Percentiles rank a stretch among this genome's conserved stretches.
Conservation (phyloP, 1,140 invertebrate genomes). For the Bombus sylvicola region DNA sequence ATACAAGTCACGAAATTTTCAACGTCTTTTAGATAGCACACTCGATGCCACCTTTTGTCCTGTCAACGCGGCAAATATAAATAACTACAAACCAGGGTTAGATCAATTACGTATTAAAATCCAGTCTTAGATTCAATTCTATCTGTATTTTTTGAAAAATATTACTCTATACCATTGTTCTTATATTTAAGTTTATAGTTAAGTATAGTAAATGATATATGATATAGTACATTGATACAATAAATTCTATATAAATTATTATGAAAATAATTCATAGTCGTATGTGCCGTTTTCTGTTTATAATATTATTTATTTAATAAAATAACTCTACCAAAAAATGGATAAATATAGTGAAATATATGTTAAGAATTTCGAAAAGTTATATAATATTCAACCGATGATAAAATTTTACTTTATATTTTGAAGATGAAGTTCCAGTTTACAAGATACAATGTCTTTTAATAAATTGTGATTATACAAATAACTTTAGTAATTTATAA, state of each 20-base stretch:
- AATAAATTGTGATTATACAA: background rate
- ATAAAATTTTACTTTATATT: background rate
- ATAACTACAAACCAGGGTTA: background rate
- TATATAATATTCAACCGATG: background rate
- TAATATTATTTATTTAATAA: background rate
- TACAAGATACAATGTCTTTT: background rate
- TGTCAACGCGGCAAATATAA: slow-evolving; percentile 16
- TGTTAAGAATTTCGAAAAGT: background rate
- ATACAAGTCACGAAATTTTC: slow-evolving; percentile 7
- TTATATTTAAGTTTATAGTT: background rate
- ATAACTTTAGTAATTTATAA: background rate
- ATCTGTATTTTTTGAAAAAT: background rate
- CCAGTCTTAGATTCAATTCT: background rate
- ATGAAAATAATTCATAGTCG: background rate
- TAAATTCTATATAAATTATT: slow-evolving; percentile 4
- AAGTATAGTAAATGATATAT: background rate
- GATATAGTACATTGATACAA: background rate
- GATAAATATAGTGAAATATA: background rate
- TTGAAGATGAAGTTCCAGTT: background rate
- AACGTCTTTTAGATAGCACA: slow-evolving; percentile 33
- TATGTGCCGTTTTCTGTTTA: background rate
- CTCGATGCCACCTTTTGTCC: background rate
- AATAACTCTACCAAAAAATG: background rate
- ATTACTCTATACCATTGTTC: background rate
- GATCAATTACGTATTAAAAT: background rate